Base-by-base conservation (phyloP, 2,113 vertebrate genomes). In the Caretta caretta region DNA sequence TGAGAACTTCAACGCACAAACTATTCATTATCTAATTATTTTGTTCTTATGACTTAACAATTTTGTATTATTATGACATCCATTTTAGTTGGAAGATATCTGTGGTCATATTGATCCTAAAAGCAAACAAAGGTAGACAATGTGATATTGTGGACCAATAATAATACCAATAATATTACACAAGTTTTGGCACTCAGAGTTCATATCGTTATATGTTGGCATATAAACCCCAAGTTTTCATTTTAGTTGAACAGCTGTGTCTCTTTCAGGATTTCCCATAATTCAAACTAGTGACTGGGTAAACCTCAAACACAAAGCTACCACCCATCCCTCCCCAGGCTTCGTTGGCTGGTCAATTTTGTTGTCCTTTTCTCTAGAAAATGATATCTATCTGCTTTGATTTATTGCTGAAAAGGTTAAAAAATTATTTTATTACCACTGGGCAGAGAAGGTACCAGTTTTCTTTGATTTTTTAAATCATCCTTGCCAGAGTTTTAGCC, bases 321-420 rank as follows among this genome's bases (percentile, higher is more conserved):
- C 59, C 1, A 31, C n/a, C 90, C 48, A 46, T 54, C 38, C 88
- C 91, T 48, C 46, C 42, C n/a, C 53, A 90, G 81, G 86, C 19
- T 90, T 96, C 88, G 93, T 91, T 35, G 87, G 27, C n/a, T 72
- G 35, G 65, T 22, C 65, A 72, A 72, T 84, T 53, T 81, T 93
- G 46, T 25, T 46, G 81, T 25, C 54, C 56, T 35, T 93, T 83
- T 84, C 87, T 93, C 83, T 94, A 50, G 56, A 84, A 83, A 92
- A 92, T 86, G 78, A 62, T 29, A 72, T 80, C 19, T 94, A 20
- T 83, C 57, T 69, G 29, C 72, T 83, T 78, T 78, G 35, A 93
- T 93, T 90, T 91, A 80, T 84, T 88, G 13, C 29, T 83, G 27
- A 42, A 91, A 92, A 50, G 84, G 69, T 3, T 89, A 91, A 83